phyloP scores from a whole-genome alignment of 2,888 invertebrate genomes.

The Zaprionus obscuricornis region DNA sequence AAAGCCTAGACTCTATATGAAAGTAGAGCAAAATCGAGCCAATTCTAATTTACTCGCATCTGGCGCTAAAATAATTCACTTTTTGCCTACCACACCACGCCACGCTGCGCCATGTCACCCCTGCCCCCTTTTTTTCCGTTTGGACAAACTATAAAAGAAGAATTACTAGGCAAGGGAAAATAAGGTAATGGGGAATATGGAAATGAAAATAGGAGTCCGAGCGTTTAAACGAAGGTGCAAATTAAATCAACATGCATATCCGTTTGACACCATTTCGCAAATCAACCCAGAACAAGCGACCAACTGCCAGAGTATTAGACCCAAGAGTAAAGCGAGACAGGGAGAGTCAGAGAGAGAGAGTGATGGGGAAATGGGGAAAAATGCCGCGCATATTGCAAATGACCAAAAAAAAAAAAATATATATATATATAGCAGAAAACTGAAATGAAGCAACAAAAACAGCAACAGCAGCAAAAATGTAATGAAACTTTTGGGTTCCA shows the following conservation, averaged over 20 bases:
- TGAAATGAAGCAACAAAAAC: constrained; percentile 19
- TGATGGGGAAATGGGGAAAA: constrained; percentile 24
- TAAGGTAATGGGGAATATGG: no score
- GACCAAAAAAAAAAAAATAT: constrained; percentile 57
- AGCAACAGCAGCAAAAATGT: constrained; percentile 51
- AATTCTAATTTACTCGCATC: constrained; percentile 69
- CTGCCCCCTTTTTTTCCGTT: no score
- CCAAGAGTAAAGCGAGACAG: constrained; percentile 12
- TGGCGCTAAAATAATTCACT: constrained; percentile 65
- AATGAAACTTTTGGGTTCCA: constrained; percentile 64
- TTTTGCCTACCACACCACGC: no score
- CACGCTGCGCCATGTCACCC: no score
- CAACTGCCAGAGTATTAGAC: constrained; percentile 5
- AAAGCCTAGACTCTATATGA: constrained; percentile 12
- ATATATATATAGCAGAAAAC: no score
- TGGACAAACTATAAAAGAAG: no score
- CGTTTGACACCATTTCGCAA: constrained; percentile 78
- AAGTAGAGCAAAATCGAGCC: constrained; percentile 52
- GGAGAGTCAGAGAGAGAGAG: not conserved
- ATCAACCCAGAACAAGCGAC: constrained; percentile 25
- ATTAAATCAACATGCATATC: constrained; percentile 80
- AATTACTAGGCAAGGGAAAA: no score
- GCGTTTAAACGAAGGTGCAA: constrained; percentile 77
- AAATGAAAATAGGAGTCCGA: constrained; percentile 21
- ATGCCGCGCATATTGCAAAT: constrained; percentile 71